Base-by-base conservation (phyloP, 2,113 vertebrate genomes). In the Tringa solitaria region DNA sequence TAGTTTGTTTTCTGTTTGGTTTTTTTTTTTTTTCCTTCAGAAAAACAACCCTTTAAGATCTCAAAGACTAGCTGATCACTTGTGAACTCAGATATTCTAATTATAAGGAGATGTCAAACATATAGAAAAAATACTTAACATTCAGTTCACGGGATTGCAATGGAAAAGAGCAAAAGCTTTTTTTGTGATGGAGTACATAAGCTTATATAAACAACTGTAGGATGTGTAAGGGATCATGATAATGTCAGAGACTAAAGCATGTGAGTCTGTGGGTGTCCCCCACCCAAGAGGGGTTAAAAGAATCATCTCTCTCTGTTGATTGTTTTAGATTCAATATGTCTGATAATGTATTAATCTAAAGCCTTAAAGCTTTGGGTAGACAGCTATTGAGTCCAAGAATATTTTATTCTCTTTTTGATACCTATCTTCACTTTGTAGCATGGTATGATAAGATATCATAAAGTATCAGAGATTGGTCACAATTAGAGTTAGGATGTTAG, bases 171-270 rank as follows among this genome's bases (percentile, higher is more conserved):
- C 1, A 2, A 85, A 50, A 46, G 12, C 16, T 65, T 12, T 53
- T 53, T 77, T 84, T 73, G 4, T 60, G 33, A 48, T 24, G 22
- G 45, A 83, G 72, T 83, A 83, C 65, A 64, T 88, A 76, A 96
- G 26, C 45, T 93, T 91, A n/a, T 87, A n/a, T 87, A 94, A 95
- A 86, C 64, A 91, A 87, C 51, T 79, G 65, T 85, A 76, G 74
- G 67, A 90, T 90, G 65, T 82, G 51, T 91, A 79, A 82, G 30
- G 16, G 53, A 94, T 72, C 81, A 81, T 50, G 41, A 48, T 84
- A 77, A 61, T 59, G 56, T 63, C 60, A 87, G 84, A 70, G 26
- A 82, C 51, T 78, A 94, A 89, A 94, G 9, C 50, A 59, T 61
- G 26, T 67, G 50, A 93, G 26, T 81, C 41, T 93, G 73, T 70